Base-by-base conservation (phyloP, 1,140 invertebrate genomes). In the Drosophila leontia region DNA sequence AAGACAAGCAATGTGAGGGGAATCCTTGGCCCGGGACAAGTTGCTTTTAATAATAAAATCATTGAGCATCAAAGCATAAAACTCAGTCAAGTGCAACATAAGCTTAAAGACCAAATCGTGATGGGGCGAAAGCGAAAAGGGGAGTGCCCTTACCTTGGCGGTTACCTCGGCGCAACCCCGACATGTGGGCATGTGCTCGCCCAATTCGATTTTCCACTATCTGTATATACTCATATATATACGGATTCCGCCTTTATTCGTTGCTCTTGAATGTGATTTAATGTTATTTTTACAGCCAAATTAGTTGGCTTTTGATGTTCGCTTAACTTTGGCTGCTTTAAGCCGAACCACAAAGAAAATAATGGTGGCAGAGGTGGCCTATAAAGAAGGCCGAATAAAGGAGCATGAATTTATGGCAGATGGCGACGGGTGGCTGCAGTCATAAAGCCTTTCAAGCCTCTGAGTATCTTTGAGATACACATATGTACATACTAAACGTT, bases 41-140 rank as follows among this genome's bases (percentile, higher is more conserved):
- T 87, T 90, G 85, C 85, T 88, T 88, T 88, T 88, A 90, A 88
- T 88, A 88, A 88, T 88, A 88, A 88, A 88, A 88, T 88, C 85
- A 88, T 88, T 88, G 85, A 88, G 85, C 85, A 88, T 88, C 85
- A 88, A 88, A 88, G 85, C 85, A 88, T 88, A 88, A 88, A 88
- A 88, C 87, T 82, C 85, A 88, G 85, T 88, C 85, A 88, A 88
- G 85, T 88, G 85, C 85, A 88, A 90, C 85, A 88, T 88, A 88
- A 88, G 84, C 84, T 90, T 87, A 87, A 87, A 88, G 84, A 87
- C 84, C 84, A 88, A 69, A 78, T 88, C 77, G 72, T 74, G 62
- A 74, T 72, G 70, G 58, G 79, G 68, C 53, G 67, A 56, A 63
- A 77, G 48, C 65, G 80, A 64, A 61, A 78, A 70, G 77, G 82